Evolutionary conservation across 2,797 vertebrate species (phyloP).

Genomic region (Poecile montanus): DNA sequence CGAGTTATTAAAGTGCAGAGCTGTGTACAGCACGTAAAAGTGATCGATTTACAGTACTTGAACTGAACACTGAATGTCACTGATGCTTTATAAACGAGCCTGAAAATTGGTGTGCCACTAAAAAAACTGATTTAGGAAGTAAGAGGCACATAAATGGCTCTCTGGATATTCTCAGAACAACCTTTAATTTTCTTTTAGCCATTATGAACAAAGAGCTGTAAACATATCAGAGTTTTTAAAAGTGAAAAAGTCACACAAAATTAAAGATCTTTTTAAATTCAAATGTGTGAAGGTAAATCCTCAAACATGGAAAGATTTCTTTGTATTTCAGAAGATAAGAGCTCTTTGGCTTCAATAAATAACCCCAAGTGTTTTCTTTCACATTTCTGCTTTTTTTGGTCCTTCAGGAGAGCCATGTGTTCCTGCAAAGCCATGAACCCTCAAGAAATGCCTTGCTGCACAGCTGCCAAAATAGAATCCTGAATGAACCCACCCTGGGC

Average conservation of each 20-base stretch:
- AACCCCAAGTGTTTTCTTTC: constrained; percentile 40
- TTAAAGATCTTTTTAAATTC: constrained; percentile 22
- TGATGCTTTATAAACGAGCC: constrained; percentile 1
- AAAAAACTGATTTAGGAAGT: neutral
- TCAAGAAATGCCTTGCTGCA: constrained; percentile 31
- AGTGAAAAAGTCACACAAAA: neutral
- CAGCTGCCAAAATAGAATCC: constrained; percentile 30
- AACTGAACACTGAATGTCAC: constrained; percentile 36
- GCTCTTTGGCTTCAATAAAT: constrained; percentile 42
- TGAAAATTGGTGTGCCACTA: neutral
- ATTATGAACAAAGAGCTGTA: neutral
- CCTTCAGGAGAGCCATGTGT: neutral
- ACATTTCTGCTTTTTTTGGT: neutral
- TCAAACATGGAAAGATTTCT: constrained; percentile 24
- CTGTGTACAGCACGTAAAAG: neutral
- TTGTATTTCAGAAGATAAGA: constrained; percentile 50
- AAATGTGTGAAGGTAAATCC: constrained; percentile 32
- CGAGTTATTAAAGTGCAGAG: neutral
- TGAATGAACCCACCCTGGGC: constrained; percentile 1
- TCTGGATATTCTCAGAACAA: neutral
- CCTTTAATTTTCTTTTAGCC: constrained; percentile 18
- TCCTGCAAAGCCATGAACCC: constrained; percentile 34
- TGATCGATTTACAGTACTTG: neutral
- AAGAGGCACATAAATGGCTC: neutral
- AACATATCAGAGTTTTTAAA: neutral